These are phyloP conservation scores for cat (Felis catus) DNA, from an alignment of 2,113 vertebrate species.

Conservation along the genomic window F.catus_Fca126_mat1.0 CM031413.1:148499001-148499500, in stretches of 20 bases:
- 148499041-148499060: slow-evolving; percentile 58
- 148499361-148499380: not conserved
- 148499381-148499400: not conserved
- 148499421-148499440: not conserved
- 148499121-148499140: not conserved
- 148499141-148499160: not conserved
- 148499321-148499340: not conserved
- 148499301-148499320: fast-evolving
- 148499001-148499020: slow-evolving; percentile 70
- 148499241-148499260: not conserved
- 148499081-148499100: not conserved
- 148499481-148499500: not conserved
- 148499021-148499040: slow-evolving; percentile 54
- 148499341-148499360: fast-evolving
- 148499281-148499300: not conserved
- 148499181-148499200: not conserved
- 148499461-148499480: not conserved
- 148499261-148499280: not conserved
- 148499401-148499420: fast-evolving
- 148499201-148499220: not conserved
- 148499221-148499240: not conserved
- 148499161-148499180: not conserved
- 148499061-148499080: not conserved
- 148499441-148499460: not conserved
- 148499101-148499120: slow-evolving; percentile 28